Evolutionary conservation across 2,113 vertebrate species (phyloP).

Genomic region (Falcunculus frontatus): DNA sequence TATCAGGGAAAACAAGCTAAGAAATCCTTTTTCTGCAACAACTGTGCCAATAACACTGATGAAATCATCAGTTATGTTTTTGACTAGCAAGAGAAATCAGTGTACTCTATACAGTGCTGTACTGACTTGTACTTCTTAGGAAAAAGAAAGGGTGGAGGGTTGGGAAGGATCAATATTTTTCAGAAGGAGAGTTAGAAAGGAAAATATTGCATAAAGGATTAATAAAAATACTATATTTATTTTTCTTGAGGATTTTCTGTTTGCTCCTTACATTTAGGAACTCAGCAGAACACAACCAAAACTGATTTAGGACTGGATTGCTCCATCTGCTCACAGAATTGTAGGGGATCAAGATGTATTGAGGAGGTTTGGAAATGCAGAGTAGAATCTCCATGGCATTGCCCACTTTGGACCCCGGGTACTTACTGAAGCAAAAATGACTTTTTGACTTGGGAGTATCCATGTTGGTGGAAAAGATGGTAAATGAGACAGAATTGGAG

Average conservation of each 20-base stretch:
- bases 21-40: not conserved
- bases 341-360: not conserved
- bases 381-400: not conserved
- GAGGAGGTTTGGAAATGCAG: not conserved
- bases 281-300: not conserved
- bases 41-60: not conserved
- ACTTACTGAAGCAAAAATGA: not conserved
- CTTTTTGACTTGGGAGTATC: not conserved
- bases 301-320: not conserved
- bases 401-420: not conserved
- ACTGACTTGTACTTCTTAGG: not conserved
- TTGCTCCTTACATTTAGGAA: not conserved
- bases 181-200: not conserved
- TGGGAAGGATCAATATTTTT: not conserved
- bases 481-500: not conserved
- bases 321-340: not conserved
- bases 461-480: not conserved
- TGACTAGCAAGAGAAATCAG: not conserved
- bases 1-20: slow-evolving; percentile 12
- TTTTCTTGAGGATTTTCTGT: not conserved
- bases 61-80: slow-evolving; percentile 31
- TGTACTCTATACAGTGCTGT: not conserved
- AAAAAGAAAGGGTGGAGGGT: not conserved
- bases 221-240: not conserved
- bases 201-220: not conserved